These are phyloP conservation scores for Larimichthys polyactis DNA, from an alignment of 2,113 vertebrate genomes.

Conservation along the genomic window DNA sequence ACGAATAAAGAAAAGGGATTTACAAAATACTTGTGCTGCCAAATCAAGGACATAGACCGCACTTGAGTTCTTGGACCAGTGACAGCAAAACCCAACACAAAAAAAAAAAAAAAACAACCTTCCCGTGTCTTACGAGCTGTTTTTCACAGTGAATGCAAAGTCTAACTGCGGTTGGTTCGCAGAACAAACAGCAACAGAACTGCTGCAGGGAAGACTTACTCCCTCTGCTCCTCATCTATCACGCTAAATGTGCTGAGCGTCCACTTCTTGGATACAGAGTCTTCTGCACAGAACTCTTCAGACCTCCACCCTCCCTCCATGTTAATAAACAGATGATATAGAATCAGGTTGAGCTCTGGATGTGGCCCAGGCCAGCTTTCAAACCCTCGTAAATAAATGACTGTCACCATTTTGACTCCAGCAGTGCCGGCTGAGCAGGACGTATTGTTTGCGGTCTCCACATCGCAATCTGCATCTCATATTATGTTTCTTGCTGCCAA, in stretches of 20 bases:
- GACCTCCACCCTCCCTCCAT: not conserved
- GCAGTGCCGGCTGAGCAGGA: not conserved
- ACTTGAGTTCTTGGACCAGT: not conserved
- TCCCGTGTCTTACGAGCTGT: not conserved
- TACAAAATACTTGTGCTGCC: not conserved
- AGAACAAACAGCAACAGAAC: conserved; percentile 23
- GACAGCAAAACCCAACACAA: too few species aligned
- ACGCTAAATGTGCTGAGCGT: conserved; percentile 50
- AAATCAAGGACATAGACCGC: not conserved
- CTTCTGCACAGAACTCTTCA: conserved; percentile 19
- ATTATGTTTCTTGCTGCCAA: not conserved
- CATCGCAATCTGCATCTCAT: not conserved
- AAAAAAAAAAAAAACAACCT: too few species aligned
- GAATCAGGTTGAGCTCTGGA: conserved; percentile 17
- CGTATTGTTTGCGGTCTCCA: not conserved
- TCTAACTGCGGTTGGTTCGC: not conserved
- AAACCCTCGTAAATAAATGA: conserved; percentile 44
- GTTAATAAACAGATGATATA: conserved; percentile 42
- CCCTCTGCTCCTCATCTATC: conserved; percentile 47
- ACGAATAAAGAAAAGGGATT: not conserved
- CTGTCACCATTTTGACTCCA: not conserved
- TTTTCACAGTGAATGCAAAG: conserved; percentile 28
- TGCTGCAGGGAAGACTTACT: conserved; percentile 3
- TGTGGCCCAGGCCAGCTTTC: conserved; percentile 22
- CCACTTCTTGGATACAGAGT: conserved; percentile 13